These are phyloP conservation scores for Drosophila setosimentum DNA, from an alignment of 2,888 invertebrate species.

Conservation along the genomic window DNA sequence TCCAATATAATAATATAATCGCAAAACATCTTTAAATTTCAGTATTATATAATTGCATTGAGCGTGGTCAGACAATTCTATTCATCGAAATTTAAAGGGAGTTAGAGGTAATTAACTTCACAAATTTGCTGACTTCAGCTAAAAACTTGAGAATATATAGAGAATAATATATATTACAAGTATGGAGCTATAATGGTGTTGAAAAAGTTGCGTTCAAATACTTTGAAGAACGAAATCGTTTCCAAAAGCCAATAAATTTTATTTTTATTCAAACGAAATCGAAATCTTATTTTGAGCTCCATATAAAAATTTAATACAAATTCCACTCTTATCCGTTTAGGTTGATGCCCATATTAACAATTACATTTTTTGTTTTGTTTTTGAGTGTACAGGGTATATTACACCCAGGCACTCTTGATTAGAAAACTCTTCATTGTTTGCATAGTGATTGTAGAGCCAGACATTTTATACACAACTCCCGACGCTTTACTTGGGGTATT, in stretches of 20 bases:
- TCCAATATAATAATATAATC: too few species aligned
- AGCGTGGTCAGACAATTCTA: too few species aligned
- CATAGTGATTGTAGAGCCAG: slow-evolving; percentile 43
- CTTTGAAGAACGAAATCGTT: not conserved
- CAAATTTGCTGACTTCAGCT: too few species aligned
- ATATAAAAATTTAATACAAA: not conserved
- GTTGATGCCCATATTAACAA: not conserved
- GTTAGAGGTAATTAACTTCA: too few species aligned
- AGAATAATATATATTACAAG: not conserved
- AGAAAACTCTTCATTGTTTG: slow-evolving; percentile 19
- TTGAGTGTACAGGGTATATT: slow-evolving; percentile 16
- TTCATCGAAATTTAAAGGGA: not conserved
- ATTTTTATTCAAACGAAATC: not conserved
- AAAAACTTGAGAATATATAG: too few species aligned
- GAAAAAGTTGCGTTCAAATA: not conserved
- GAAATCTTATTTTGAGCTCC: not conserved
- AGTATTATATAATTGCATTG: not conserved
- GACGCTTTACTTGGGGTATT: slow-evolving; percentile 1
- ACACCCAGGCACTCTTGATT: slow-evolving; percentile 49
- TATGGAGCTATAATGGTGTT: not conserved
- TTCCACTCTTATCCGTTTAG: not conserved
- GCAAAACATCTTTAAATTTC: too few species aligned
- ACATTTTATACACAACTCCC: slow-evolving; percentile 19
- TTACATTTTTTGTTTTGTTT: not conserved
- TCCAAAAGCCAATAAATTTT: not conserved